Percentiles rank a stretch among this genome's conserved stretches.
phyloP scores from a whole-genome alignment of 1,140 invertebrate genomes.

The Drosophila sp. region DNA sequence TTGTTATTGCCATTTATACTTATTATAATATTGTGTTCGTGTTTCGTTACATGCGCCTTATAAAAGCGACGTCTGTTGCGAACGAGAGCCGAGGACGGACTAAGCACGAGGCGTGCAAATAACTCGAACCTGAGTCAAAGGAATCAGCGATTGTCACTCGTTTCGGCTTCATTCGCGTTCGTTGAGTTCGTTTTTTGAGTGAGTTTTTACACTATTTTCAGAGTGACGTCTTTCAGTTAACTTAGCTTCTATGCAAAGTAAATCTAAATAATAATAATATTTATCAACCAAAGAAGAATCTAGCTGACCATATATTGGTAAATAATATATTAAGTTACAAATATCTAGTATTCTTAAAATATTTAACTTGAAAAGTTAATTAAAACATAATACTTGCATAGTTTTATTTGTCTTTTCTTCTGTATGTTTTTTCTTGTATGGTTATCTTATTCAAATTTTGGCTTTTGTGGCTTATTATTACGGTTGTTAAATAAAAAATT shows the following conservation, averaged over 20 bases:
- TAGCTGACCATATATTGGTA: too few species aligned
- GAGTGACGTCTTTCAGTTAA: not conserved
- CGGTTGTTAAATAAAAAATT: too few species aligned
- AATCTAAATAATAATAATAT: not conserved
- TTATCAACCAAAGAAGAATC: too few species aligned
- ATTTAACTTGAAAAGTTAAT: too few species aligned
- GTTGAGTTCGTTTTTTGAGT: conserved; percentile 44
- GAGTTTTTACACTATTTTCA: not conserved
- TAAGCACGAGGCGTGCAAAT: conserved; percentile 35
- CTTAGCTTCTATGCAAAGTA: not conserved
- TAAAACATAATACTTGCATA: too few species aligned
- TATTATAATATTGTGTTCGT: conserved; percentile 13
- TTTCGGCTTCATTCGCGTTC: conserved; percentile 30
- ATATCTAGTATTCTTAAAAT: not conserved
- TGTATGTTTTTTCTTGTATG: not conserved
- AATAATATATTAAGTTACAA: too few species aligned
- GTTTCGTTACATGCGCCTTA: conserved; percentile 28
- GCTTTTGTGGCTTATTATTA: not conserved
- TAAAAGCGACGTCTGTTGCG: conserved; percentile 60
- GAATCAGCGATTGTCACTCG: conserved; percentile 32
- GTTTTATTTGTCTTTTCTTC: too few species aligned
- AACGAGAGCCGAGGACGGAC: conserved; percentile 80
- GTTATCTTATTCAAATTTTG: not conserved
- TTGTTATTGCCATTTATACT: conserved; percentile 28
- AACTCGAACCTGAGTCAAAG: conserved; percentile 37